phyloP scores from a whole-genome alignment of 2,888 invertebrate genomes.

The Drosophila colorata region DNA sequence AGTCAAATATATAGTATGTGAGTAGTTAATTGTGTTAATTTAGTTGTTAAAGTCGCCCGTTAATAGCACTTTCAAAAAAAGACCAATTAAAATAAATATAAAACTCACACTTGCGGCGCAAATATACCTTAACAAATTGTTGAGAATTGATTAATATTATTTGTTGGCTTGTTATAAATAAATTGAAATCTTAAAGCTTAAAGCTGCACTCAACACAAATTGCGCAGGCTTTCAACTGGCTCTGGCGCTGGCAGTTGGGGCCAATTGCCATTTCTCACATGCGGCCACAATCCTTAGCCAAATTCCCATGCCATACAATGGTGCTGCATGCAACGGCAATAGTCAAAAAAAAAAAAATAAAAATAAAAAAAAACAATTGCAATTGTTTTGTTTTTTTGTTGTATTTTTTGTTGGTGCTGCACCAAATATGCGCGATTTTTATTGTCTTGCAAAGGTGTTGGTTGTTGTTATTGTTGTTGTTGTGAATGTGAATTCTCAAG shows the following conservation, averaged over 20 bases:
- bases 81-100: constrained; percentile 24
- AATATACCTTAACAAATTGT: constrained; percentile 20
- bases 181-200: constrained; percentile 48
- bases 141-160: constrained; percentile 40
- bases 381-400: constrained; percentile 56
- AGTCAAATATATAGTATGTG: constrained; percentile 14
- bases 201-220: constrained; percentile 25
- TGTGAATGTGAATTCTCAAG: constrained; percentile 60
- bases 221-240: constrained; percentile 28
- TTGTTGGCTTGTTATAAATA: constrained; percentile 35
- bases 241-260: too few species aligned
- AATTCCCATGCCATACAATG: constrained; percentile 63
- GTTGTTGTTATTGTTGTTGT: constrained; percentile 9
- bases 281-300: constrained; percentile 32
- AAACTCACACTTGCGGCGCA: constrained; percentile 14
- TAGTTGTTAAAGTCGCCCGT: constrained; percentile 48
- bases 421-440: constrained; percentile 68
- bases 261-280: constrained; percentile 48
- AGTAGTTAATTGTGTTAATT: constrained; percentile 59
- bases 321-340: constrained; percentile 44
- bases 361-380: constrained; percentile 57
- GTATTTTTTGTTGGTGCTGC: constrained; percentile 35
- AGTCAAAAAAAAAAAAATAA: constrained; percentile 5
- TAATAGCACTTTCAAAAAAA: constrained; percentile 66
- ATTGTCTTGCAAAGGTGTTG: constrained; percentile 44